phyloP scores from a whole-genome alignment of 2,888 invertebrate species.

The Trichopoda pennipes region DNA sequence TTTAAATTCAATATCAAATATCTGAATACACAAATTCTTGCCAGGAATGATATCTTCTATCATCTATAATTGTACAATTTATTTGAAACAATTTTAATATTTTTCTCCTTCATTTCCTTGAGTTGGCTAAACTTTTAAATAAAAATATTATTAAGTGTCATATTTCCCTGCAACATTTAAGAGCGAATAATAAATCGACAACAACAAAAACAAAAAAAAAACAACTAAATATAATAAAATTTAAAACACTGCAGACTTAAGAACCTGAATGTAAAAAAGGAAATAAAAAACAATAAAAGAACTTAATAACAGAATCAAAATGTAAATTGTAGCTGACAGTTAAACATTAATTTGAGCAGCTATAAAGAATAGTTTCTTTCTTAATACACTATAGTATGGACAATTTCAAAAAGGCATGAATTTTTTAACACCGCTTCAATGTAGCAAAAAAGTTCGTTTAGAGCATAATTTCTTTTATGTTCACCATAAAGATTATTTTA shows the following conservation, averaged over 20 bases:
- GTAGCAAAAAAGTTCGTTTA: too few species aligned
- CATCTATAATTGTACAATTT: too few species aligned
- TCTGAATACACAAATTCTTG: too few species aligned
- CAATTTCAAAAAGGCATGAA: neutral
- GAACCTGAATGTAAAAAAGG: too few species aligned
- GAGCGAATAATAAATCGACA: neutral
- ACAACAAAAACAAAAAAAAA: neutral
- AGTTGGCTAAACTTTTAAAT: neutral
- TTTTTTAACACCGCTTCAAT: too few species aligned
- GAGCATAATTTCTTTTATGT: too few species aligned
- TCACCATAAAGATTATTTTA: too few species aligned
- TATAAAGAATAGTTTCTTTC: constrained; percentile 4
- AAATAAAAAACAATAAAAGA: neutral
- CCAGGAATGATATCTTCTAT: too few species aligned
- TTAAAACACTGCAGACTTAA: too few species aligned
- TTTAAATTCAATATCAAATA: too few species aligned
- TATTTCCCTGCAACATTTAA: neutral
- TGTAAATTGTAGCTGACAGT: constrained; percentile 28
- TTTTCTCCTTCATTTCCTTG: too few species aligned
- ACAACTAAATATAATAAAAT: constrained; percentile 18
- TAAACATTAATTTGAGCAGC: constrained; percentile 4
- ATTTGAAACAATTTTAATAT: too few species aligned
- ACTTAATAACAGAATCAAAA: constrained; percentile 19
- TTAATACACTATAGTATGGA: neutral
- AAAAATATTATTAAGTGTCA: constrained; percentile 7